Conservation (phyloP, 2,797 vertebrate genomes). For the Pagetopsis macropterus region DNA sequence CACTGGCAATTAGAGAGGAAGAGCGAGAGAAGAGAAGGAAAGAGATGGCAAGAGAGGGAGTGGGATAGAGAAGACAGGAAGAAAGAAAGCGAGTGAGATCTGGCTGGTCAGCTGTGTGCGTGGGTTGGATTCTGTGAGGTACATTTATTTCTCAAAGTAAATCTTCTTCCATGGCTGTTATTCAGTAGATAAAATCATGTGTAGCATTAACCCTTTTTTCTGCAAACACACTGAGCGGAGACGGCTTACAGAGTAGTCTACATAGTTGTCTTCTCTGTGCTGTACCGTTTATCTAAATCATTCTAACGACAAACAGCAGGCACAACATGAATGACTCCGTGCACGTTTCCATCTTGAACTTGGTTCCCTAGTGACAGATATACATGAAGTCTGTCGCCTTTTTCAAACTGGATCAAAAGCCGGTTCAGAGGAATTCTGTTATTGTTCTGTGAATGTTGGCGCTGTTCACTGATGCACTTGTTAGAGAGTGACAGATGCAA, state of each 20-base stretch:
- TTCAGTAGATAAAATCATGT: constrained; percentile 9
- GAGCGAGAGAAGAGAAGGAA: background rate
- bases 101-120: constrained; percentile 39
- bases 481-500: constrained; percentile 62
- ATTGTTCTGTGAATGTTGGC: constrained; percentile 31
- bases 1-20: constrained; percentile 10
- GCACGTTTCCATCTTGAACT: constrained; percentile 29
- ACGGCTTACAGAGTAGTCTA: constrained; percentile 2
- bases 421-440: constrained; percentile 26
- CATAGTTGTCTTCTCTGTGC: background rate
- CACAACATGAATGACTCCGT: constrained; percentile 19
- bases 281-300: constrained; percentile 11
- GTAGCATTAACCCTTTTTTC: constrained; percentile 12
- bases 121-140: constrained; percentile 36
- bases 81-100: background rate
- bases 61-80: background rate
- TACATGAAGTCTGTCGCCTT: constrained; percentile 26
- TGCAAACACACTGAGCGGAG: constrained; percentile 3
- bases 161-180: constrained; percentile 1
- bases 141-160: constrained; percentile 16
- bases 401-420: constrained; percentile 40
- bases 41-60: background rate
- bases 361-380: constrained; percentile 26
- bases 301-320: background rate
- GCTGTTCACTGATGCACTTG: constrained; percentile 44